Base-by-base conservation (phyloP, 2,113 vertebrate species). In the Corydoras sp. region DNA sequence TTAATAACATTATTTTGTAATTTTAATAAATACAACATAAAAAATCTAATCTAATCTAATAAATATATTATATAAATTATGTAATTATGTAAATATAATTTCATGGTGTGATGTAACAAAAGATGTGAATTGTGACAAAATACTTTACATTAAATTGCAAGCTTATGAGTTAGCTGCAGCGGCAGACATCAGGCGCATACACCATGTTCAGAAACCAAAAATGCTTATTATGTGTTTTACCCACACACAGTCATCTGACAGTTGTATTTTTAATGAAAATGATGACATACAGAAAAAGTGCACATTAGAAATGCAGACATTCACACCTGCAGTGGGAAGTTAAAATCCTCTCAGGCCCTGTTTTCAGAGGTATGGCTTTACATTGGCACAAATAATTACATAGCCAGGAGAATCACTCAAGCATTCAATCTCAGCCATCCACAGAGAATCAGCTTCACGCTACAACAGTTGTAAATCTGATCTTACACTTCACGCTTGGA, bases 381-480 rank as follows among this genome's bases (percentile, higher is more conserved):
- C 11, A 13, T 50, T 73, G 68, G 65, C 68, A 67, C 15, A 10
- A 24, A 59, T 76, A 74, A 79, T 68, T 76, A 73, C 71, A 43
- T 31, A 14, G 29, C 53, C 50, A 48, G 62, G 66, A 73, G 68
- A 4, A 24, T 35, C 62, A n/a, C 12, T 61, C 30, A 48, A 49
- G 58, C 61, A 31, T 58, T 53, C n/a, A 10, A 10, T 70, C 54
- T 70, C 58, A 69, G 32, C 11, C 24, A 9, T 31, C 67, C 54
- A 51, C 18, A 62, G 50, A 70, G 58, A 32, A 65, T 56, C 35
- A 10, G 60, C 24, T 68, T 76, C 67, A 64, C 15, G 50, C 73
- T 51, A 58, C 61, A 29, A 61, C n/a, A 3, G 66, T 14, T 31
- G 32, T 58, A 51, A 62, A 68, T 68, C 49, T 59, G 9, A 11